These are phyloP conservation scores for Megaceryle torquata DNA, from an alignment of 2,113 vertebrate species.

Conservation along the genomic window DNA sequence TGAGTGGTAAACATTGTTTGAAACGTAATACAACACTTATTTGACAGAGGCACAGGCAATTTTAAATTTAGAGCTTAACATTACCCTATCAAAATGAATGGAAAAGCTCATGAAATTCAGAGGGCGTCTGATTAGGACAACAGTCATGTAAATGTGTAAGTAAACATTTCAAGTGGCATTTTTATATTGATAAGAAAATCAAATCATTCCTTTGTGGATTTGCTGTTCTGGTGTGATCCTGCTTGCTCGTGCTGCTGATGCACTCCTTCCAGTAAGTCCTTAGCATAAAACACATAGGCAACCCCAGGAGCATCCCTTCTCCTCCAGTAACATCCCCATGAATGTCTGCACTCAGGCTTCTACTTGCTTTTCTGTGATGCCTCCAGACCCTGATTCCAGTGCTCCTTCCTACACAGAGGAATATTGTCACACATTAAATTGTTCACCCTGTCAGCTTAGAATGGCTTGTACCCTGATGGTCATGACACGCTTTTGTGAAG, in stretches of 20 bases:
- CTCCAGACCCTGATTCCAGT: not conserved
- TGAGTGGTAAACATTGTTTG: not conserved
- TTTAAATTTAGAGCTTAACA: not conserved
- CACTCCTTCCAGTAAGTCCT: not conserved
- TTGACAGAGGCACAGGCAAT: not conserved
- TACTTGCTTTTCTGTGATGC: not conserved
- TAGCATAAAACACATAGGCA: fast-evolving
- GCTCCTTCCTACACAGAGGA: not conserved
- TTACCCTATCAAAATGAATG: not conserved
- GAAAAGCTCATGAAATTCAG: not conserved
- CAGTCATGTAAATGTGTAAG: not conserved
- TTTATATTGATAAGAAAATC: not conserved
- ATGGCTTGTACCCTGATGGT: not conserved
- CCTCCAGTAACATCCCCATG: not conserved
- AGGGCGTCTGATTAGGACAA: not conserved
- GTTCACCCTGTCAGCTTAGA: not conserved
- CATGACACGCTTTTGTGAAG: not conserved
- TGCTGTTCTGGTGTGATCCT: not conserved
- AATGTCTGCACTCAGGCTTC: not conserved
- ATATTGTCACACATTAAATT: not conserved
- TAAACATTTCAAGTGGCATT: not conserved
- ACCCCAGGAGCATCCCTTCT: not conserved
- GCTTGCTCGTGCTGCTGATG: not conserved
- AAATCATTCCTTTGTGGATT: not conserved
- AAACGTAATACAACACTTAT: not conserved